phyloP scores from a whole-genome alignment of 2,113 vertebrate genomes.

The Caranx ignobilis region DNA sequence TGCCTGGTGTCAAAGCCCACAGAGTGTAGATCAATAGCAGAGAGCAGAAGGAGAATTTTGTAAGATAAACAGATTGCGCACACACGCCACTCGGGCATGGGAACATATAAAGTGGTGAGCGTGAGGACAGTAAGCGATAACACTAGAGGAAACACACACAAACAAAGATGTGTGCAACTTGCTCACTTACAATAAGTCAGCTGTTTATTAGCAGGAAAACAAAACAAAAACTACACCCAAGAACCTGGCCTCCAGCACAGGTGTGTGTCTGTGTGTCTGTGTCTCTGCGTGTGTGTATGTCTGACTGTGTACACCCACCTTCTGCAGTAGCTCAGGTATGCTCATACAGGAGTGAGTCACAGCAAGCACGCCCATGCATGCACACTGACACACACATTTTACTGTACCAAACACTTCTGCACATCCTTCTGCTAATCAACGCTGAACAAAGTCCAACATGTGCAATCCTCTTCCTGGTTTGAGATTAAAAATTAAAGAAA shows the following conservation, averaged over 20 bases:
- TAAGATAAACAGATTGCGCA: conserved; percentile 5
- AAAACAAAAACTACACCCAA: background rate
- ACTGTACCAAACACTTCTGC: conserved; percentile 17
- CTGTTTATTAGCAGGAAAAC: background rate
- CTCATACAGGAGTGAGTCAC: conserved; percentile 60
- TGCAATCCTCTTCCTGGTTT: conserved; percentile 58
- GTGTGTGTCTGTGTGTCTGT: background rate
- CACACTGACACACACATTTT: conserved; percentile 23
- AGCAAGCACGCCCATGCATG: conserved; percentile 48
- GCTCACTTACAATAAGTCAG: background rate
- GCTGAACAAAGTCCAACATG: conserved; percentile 65
- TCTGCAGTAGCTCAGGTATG: conserved; percentile 23
- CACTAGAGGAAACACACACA: background rate
- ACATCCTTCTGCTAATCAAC: conserved; percentile 15
- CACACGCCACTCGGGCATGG: conserved; percentile 1
- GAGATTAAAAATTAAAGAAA: background rate
- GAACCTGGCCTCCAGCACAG: background rate
- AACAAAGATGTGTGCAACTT: background rate
- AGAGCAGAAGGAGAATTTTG: conserved; percentile 33
- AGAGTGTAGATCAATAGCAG: conserved; percentile 39
- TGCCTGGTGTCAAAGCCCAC: conserved; percentile 11
- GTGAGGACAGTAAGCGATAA: background rate
- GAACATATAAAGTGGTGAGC: conserved; percentile 4
- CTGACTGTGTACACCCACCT: conserved; percentile 3
- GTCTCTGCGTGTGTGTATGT: background rate